Conservation (phyloP, 2,113 vertebrate genomes). For the Bos indicus region DNA sequence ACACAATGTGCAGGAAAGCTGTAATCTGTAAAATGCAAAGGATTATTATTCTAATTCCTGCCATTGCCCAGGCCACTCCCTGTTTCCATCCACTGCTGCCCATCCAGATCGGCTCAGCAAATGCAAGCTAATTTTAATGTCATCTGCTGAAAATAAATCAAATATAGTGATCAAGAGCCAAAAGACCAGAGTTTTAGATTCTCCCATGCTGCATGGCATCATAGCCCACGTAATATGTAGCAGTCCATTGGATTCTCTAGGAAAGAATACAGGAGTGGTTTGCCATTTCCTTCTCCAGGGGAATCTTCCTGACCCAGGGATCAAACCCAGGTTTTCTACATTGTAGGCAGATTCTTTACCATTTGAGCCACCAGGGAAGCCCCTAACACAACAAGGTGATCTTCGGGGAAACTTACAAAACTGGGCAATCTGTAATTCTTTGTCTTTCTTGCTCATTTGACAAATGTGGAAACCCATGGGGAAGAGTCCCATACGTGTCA, state of each 20-base stretch:
- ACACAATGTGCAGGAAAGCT: constrained; percentile 49
- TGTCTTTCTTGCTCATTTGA: background rate
- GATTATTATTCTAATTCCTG: constrained; percentile 58
- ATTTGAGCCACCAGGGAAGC: background rate
- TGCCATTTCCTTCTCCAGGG: background rate
- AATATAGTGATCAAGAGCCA: background rate
- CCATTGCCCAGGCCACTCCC: constrained; percentile 48
- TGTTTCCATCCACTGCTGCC: constrained; percentile 19
- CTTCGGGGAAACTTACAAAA: background rate
- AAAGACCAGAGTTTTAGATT: constrained; percentile 14
- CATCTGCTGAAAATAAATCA: constrained; percentile 53
- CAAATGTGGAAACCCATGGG: background rate
- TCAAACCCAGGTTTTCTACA: background rate
- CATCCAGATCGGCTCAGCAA: constrained; percentile 43
- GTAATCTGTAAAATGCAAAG: constrained; percentile 14
- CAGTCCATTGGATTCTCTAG: background rate
- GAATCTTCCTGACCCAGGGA: background rate
- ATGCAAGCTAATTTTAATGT: constrained; percentile 54
- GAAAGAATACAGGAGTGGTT: background rate
- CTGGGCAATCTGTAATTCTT: background rate
- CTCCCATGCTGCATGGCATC: background rate
- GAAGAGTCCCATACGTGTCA: background rate
- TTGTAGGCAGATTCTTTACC: background rate
- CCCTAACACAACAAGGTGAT: background rate
- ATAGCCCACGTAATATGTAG: background rate